Conservation (phyloP, 2,888 invertebrate genomes). For the Antitype chi region DNA sequence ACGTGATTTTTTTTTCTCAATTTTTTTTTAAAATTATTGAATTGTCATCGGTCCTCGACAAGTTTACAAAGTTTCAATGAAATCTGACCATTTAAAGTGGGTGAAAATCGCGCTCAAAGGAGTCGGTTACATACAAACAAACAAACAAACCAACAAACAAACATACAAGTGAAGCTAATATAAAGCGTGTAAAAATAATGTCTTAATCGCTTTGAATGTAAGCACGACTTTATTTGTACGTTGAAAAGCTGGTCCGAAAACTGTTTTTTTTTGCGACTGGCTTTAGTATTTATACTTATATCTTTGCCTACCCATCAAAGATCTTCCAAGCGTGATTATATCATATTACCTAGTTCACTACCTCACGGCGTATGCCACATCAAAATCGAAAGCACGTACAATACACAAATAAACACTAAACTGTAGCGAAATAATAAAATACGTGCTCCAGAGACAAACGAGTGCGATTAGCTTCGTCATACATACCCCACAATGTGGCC, state of each 20-base stretch:
- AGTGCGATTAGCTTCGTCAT: neutral
- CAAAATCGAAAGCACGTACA: neutral
- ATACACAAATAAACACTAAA: conserved; percentile 12
- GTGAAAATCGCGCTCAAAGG: too few relatives aligned
- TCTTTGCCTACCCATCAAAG: neutral
- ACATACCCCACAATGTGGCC: conserved; percentile 1
- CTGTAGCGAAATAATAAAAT: conserved; percentile 10
- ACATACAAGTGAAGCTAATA: too few relatives aligned
- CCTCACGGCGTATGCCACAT: neutral
- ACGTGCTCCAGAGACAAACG: conserved; percentile 11
- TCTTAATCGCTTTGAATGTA: neutral
- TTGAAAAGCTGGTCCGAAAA: neutral
- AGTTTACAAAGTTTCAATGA: too few relatives aligned
- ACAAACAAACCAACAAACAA: too few relatives aligned
- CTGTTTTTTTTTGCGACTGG: neutral
- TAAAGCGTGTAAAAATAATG: too few relatives aligned
- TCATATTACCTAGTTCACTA: too few relatives aligned
- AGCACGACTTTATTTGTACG: neutral
- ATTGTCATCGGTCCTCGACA: too few relatives aligned
- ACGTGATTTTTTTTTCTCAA: too few relatives aligned
- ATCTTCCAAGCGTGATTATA: neutral
- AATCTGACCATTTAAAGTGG: too few relatives aligned
- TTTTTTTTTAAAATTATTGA: too few relatives aligned
- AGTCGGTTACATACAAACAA: too few relatives aligned
- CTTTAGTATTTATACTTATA: neutral